Evolutionary conservation across 2,797 vertebrate species (phyloP), one percentile per base, ranked within the genome.

Genomic region (Yasuhikotakia modesta): DNA sequence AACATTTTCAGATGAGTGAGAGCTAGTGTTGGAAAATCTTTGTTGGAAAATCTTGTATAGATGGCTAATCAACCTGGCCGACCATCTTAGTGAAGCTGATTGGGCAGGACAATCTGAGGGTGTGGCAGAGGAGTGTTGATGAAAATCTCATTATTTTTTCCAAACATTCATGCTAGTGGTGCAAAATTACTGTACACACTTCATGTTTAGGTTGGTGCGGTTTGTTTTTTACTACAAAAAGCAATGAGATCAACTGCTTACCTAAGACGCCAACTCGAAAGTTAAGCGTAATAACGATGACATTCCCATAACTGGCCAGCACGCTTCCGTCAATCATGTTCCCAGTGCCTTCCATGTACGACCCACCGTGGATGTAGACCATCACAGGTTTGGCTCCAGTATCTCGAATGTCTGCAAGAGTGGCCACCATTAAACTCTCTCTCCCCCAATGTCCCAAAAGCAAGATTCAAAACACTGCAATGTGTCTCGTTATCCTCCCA

Each of bases 261-360:
- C 98, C 97, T 39, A 99, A 93, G 82, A 99, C 96, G 78, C 97
- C 97, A 30, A 99, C 96, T 13, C 97, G 96, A 92, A 99, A 99
- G 95, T 99, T 99, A 89, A 99, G 94, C 78, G 97, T 99, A 93
- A 99, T 98, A 87, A 99, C 96, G 71, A 99, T 98, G 92, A 99
- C 97, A 57, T 98, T 99, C 72, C 97, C 97, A 0, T 99, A 99
- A 94, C 97, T 99, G 90, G 97, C 97, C 89, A 99, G 92, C 80
- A 99, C 90, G 27, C 97, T 98, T 87, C 96, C 97, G 70, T 99
- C 97, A 64, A 99, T 98, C 97, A 99, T 98, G 94, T 99, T 99
- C 81, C 97, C 97, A 0, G 97, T 99, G 83, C 97, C 97, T 89
- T 99, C 97, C 97, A 99, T 99, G 94, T 99, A 99, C 0, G 97